Base-by-base conservation (phyloP, 2,888 invertebrate genomes). In the Thyatira batis region DNA sequence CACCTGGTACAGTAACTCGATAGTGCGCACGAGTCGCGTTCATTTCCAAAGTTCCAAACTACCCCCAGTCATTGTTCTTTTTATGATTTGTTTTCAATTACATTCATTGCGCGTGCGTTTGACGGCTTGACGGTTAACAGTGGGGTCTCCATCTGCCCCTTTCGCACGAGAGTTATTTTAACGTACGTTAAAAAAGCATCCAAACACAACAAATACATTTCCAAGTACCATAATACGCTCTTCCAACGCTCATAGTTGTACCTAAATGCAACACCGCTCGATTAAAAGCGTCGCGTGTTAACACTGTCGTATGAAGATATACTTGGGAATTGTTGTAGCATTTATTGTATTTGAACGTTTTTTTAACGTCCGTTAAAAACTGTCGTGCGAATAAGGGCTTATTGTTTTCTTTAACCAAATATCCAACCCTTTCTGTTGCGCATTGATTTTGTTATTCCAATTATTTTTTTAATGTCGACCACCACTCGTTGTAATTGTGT, bases 61-160 rank as follows among this genome's bases (percentile, higher is more conserved):
- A 48, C 48, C 48, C 48, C 20, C 70, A 63, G 62, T 63, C 51
- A 70, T 72, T 70, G 70, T 70, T 70, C 70, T 70, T 72, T 70
- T 70, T 72, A 71, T 70, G 69, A 71, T 70, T 71, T 71, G 67
- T 67, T 67, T 70, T 70, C 69, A 70, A 70, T 70, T 48, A 48
- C 28, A 48, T 48, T 48, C 48, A 48, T 48, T 48, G 48, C 48
- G 48, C 70, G 70, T 70, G 70, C 65, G 57, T 70, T 67, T 70
- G 70, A 70, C 70, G 70, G 57, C 72, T 67, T 70, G 70, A 70
- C 70, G 70, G 72, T 39, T 39, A 10, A 50, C 50, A 21, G 49
- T 21, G 33, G 33, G 33, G 21, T 33, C 50, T 50, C n/a, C n/a
- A 33, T 33, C 21, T 50, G 50, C 25, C 33, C 33, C 33, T 25